These are phyloP conservation scores for Parauchenoglanis punctatus DNA, from an alignment of 2,797 vertebrate species.

Conservation along the genomic window DNA sequence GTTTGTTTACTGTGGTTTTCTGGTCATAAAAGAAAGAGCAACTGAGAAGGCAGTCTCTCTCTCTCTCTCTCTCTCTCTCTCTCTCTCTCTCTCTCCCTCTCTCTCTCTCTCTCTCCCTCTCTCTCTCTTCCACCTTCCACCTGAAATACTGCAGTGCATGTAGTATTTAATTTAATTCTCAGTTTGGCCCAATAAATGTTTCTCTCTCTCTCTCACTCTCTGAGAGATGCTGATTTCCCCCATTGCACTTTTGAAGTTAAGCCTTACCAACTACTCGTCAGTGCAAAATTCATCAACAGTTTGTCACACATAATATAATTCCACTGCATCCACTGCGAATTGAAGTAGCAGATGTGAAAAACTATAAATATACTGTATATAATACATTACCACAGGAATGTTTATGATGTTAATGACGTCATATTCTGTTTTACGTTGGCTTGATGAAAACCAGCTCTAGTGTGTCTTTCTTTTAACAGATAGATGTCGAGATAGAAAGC, in stretches of 20 bases:
- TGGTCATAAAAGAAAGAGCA: slow-evolving; percentile 77
- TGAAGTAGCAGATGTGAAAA: slow-evolving; percentile 59
- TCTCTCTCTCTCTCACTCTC: not conserved
- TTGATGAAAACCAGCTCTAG: slow-evolving; percentile 13
- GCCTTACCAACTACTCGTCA: not conserved
- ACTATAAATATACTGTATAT: not conserved
- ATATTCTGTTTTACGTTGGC: slow-evolving; percentile 1
- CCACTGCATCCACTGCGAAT: slow-evolving; percentile 56
- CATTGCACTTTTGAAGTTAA: not conserved
- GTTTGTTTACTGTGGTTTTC: slow-evolving; percentile 82
- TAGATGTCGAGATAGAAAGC: not conserved
- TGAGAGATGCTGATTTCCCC: not conserved
- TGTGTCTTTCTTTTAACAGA: not conserved
- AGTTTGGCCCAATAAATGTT: not conserved
- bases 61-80: slow-evolving; percentile 19
- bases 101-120: slow-evolving; percentile 8
- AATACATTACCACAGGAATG: not conserved
- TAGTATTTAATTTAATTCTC: not conserved
- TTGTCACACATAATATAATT: slow-evolving; percentile 66
- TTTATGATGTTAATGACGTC: not conserved
- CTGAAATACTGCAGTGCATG: not conserved
- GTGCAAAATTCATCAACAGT: slow-evolving; percentile 72
- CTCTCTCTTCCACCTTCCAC: not conserved
- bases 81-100: slow-evolving; percentile 26
- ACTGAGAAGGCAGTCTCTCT: slow-evolving; percentile 60